A percentile compares a stretch with the other conserved stretches of the same genome.
phyloP scores from a whole-genome alignment of 2,797 vertebrate genomes.

The Phaenicophaeus curvirostris region DNA sequence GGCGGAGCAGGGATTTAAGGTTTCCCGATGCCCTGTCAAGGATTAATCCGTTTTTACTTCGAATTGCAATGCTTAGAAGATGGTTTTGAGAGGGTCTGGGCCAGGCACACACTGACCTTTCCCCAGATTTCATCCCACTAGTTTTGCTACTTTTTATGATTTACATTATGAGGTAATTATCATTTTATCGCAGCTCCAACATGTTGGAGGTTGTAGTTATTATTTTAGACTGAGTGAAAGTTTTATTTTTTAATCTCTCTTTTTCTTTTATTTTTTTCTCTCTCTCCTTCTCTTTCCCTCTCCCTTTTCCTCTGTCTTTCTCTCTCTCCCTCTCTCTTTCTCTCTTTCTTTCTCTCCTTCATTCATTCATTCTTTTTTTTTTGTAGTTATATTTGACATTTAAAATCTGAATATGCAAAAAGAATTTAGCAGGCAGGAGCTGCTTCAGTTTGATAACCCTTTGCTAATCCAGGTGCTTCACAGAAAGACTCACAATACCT shows the following conservation, averaged over 20 bases:
- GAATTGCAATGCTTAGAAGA: not conserved
- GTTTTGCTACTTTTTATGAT: not conserved
- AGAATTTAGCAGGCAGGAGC: not conserved
- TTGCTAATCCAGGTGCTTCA: not conserved
- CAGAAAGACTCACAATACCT: not conserved
- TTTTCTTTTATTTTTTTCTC: no score
- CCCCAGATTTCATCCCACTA: not conserved
- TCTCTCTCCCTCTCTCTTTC: no score
- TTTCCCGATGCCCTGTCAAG: not conserved
- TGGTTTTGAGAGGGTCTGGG: not conserved
- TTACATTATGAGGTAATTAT: rapidly evolving
- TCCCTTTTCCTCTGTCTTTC: no score
- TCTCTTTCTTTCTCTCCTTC: no score
- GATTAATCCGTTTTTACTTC: not conserved
- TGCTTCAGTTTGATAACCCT: rapidly evolving
- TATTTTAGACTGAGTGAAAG: not conserved
- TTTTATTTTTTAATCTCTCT: not conserved
- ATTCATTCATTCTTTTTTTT: no score
- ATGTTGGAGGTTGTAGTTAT: not conserved
- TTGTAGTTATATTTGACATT: not conserved
- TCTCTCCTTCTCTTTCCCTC: no score
- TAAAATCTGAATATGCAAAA: not conserved
- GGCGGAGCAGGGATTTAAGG: not conserved
- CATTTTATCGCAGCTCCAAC: not conserved
- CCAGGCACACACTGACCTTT: not conserved